Percentiles rank a stretch among this genome's conserved stretches.
Evolutionary conservation across 2,888 invertebrate genomes (phyloP).

Genomic region (Euplagia quadripunctaria): DNA sequence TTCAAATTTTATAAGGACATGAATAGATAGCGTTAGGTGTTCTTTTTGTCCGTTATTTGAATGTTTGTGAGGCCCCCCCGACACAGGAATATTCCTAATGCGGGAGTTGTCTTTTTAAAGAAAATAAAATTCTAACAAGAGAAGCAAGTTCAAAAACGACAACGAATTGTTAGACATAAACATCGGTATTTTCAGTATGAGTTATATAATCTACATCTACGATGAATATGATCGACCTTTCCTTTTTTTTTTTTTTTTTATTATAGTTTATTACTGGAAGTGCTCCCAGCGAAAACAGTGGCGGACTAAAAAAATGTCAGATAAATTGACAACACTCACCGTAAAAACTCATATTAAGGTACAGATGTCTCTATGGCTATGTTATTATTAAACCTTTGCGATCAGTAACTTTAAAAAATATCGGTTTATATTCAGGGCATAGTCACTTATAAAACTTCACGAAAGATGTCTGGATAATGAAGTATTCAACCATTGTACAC

Average conservation of each 20-base stretch:
- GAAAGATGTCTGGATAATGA: constrained; percentile 7
- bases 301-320: not conserved
- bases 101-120: no score
- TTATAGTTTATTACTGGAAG: not conserved
- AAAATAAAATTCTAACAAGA: no score
- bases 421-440: not conserved
- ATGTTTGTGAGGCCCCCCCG: no score
- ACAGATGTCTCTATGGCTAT: not conserved
- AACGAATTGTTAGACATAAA: not conserved
- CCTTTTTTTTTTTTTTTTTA: no score
- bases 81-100: no score
- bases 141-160: no score
- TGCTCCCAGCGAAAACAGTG: not conserved
- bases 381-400: constrained; percentile 2
- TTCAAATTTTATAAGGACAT: no score
- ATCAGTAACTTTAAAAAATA: not conserved
- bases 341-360: not conserved
- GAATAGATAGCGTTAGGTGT: no score
- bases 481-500: constrained; percentile 18
- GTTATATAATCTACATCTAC: not conserved
- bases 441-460: constrained; percentile 23
- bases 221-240: not conserved
- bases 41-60: no score
- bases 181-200: not conserved
- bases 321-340: not conserved